A percentile compares a stretch with the other conserved stretches of the same genome.
These are phyloP conservation scores for Iguana delicatissima DNA, from an alignment of 2,797 vertebrate species.

Conservation along the genomic window DNA sequence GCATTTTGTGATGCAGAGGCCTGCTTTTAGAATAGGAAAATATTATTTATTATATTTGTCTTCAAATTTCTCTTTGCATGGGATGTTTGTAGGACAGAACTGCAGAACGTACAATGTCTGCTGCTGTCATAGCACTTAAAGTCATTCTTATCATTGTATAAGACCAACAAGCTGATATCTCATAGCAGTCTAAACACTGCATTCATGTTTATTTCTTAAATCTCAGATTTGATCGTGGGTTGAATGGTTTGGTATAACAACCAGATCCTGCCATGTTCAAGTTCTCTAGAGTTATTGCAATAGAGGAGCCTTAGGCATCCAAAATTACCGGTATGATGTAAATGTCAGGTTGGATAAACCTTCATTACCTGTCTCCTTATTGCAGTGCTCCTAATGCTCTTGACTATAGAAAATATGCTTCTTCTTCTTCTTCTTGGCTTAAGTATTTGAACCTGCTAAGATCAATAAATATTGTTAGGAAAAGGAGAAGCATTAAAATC, in stretches of 20 bases:
- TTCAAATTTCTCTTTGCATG: slow-evolving; percentile 3
- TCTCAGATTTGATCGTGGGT: slow-evolving; percentile 47
- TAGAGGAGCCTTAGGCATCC: slow-evolving; percentile 34
- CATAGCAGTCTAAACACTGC: slow-evolving; percentile 17
- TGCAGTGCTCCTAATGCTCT: slow-evolving; percentile 32
- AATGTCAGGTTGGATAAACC: slow-evolving; percentile 33
- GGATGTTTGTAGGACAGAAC: neutral
- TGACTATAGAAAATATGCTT: slow-evolving; percentile 4
- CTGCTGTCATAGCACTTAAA: neutral
- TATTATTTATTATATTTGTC: slow-evolving; percentile 24
- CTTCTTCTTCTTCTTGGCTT: slow-evolving; percentile 4
- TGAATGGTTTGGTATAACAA: slow-evolving; percentile 18
- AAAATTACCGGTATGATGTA: slow-evolving; percentile 49
- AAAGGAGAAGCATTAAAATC: slow-evolving; percentile 26
- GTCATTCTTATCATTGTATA: neutral
- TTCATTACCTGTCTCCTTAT: slow-evolving; percentile 51
- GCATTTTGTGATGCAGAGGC: slow-evolving; percentile 6
- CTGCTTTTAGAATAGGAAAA: slow-evolving; percentile 18
- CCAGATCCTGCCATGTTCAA: slow-evolving; percentile 40
- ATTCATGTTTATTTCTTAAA: slow-evolving; percentile 15
- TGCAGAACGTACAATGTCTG: slow-evolving; percentile 1
- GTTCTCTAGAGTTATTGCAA: slow-evolving; percentile 41
- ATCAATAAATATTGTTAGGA: neutral
- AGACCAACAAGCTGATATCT: slow-evolving; percentile 1
- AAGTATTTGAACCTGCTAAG: neutral